Evolutionary conservation across 1,140 invertebrate genomes (phyloP), one percentile per base, ranked within the genome.

Genomic region (Bursaphelenchus mucronatus): DNA sequence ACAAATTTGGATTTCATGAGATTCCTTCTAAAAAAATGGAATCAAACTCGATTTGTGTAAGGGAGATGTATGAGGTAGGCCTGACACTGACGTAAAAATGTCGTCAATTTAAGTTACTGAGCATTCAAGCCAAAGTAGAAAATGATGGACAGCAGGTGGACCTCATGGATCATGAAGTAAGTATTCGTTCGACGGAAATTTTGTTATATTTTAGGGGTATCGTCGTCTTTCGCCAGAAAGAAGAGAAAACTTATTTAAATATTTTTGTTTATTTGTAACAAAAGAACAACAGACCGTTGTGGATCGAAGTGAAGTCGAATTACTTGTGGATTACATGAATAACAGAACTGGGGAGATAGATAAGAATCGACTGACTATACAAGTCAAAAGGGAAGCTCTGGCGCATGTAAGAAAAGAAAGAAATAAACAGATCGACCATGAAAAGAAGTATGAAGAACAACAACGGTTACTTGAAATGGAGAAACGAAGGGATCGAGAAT

Each of bases 181-280:
- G 41, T 47, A 15, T 44, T 52, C 39, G 19, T 51, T 30, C n/a
- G 15, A 3, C 30, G 45, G 59, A 19, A 21, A 10, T 69, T 21
- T 49, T 9, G 19, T 53, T 51, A 11, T 3, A 9, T 15, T 50
- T 41, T 68, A 68, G 66, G 68, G 67, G 9, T 54, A 63, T 9
- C 21, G 63, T 46, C 61, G 68, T 17, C 52, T 70, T 44, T 61
- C 63, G 30, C 46, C 10, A 8, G 51, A 58, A 46, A 70, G 70
- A 55, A 43, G 69, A 13, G 68, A 70, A 40, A 19, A 21, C 17
- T 55, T 70, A 47, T 70, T 58, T 43, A 49, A 69, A 52, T 70
- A 71, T 17, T 70, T 70, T 54, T 39, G 68, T 30, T 67, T 67
- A 3, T 70, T 70, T 70, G 68, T 53, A n/a, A 17, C 41, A n/a